Evolutionary conservation across 1,140 invertebrate genomes (phyloP).

Genomic region (Danaus melanippus): DNA sequence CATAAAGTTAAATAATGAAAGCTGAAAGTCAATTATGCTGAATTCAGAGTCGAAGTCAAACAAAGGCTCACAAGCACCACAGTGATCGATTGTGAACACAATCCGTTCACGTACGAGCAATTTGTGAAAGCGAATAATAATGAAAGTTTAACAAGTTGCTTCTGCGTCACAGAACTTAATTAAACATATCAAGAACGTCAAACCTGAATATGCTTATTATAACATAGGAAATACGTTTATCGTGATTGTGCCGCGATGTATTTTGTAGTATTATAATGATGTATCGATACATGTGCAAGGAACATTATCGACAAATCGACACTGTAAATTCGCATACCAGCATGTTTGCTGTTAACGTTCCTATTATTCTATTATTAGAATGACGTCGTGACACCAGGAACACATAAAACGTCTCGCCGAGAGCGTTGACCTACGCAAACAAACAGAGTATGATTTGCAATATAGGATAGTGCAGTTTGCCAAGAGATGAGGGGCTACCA

Average conservation of each 20-base stretch:
- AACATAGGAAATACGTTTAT: no score
- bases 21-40: constrained; percentile 70
- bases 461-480: constrained; percentile 62
- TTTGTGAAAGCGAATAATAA: constrained; percentile 66
- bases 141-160: constrained; percentile 66
- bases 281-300: no score
- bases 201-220: constrained; percentile 2
- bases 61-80: constrained; percentile 56
- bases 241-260: not conserved
- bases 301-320: no score
- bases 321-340: constrained; percentile 40
- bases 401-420: constrained; percentile 61
- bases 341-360: constrained; percentile 60
- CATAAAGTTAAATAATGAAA: constrained; percentile 71
- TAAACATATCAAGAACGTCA: constrained; percentile 50
- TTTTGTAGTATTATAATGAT: not conserved
- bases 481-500: constrained; percentile 56
- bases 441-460: constrained; percentile 67
- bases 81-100: constrained; percentile 64
- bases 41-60: constrained; percentile 70
- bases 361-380: constrained; percentile 68
- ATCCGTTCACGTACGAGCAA: constrained; percentile 67
- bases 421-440: constrained; percentile 67
- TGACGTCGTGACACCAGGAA: constrained; percentile 67
- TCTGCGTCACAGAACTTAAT: constrained; percentile 50